Conservation (phyloP, 2,888 invertebrate species). For the Meta bourneti region DNA sequence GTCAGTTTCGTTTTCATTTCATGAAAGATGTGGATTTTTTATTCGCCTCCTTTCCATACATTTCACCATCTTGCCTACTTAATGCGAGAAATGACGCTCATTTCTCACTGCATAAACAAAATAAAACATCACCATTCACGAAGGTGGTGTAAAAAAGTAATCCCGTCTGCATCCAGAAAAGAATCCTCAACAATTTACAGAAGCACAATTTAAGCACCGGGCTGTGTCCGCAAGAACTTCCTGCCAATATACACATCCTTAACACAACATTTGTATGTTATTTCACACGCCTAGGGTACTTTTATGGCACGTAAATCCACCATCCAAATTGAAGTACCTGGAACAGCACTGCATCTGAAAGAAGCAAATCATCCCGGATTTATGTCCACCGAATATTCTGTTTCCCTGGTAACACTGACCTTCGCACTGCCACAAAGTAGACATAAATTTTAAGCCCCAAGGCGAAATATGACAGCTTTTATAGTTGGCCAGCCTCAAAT, state of each 20-base stretch:
- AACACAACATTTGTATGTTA: constrained; percentile 14
- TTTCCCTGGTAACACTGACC: constrained; percentile 55
- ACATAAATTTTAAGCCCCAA: constrained; percentile 64
- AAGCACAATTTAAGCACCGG: constrained; percentile 47
- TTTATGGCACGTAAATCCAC: constrained; percentile 48
- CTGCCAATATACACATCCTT: constrained; percentile 12
- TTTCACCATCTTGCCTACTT: too few relatives aligned
- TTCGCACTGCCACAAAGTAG: constrained; percentile 24
- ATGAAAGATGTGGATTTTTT: too few relatives aligned
- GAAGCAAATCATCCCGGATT: constrained; percentile 28
- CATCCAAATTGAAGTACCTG: constrained; percentile 3
- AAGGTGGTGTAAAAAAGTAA: too few relatives aligned
- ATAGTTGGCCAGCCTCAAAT: constrained; percentile 39
- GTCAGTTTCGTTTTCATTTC: too few relatives aligned
- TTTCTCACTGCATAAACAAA: too few relatives aligned
- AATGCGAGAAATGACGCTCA: too few relatives aligned
- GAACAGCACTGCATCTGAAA: neutral
- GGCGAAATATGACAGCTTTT: constrained; percentile 58
- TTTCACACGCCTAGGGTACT: constrained; percentile 23
- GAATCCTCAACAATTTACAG: too few relatives aligned
- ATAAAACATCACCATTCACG: too few relatives aligned
- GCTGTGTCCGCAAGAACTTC: neutral
- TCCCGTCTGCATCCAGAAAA: too few relatives aligned
- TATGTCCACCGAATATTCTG: constrained; percentile 31
- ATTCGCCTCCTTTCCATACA: too few relatives aligned